Base-by-base conservation (phyloP, 2,888 invertebrate genomes). In the Poecilus cupreus region DNA sequence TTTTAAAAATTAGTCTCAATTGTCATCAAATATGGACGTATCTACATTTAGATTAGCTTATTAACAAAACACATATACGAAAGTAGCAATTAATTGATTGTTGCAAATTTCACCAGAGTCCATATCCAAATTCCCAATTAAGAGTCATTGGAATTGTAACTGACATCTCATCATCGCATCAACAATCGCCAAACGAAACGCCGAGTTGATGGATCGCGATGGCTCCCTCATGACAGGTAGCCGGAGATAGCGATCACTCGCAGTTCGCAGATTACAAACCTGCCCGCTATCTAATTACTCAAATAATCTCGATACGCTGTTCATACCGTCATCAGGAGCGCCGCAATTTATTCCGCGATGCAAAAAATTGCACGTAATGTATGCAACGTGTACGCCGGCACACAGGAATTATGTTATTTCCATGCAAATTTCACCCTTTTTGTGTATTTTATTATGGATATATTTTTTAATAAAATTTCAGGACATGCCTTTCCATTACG, bases 341-440 rank as follows among this genome's bases (percentile, higher is more conserved):
- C 26, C 4, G 75, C 22, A 49, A 75, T 75, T 75, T 75, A 51
- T 75, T 32, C 75, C 32, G 18, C 75, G 49, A 74, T 49, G 74
- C n/a, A 24, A 51, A 75, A 75, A 49, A 75, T 32, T 49, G 24
- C 49, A 75, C 39, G 51, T 75, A 75, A 75, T 75, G 32, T 49
- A 68, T 75, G 75, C 75, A 75, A 75, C 75, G 75, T 75, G 75
- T 51, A 32, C 75, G 26, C 75, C 13, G 24, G 13, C 10, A 37
- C 24, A 68, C 68, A 49, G 49, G 49, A 75, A 75, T 75, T 75
- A 75, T 75, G 75, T 75, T 75, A 13, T 75, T 75, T 75, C 75
- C 32, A 75, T 75, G 75, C 75, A 75, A 75, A 75, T 75, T 46
- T 51, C 16, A 32, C 51, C 46, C 32, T 75, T 75, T 75, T 75